Evolutionary conservation across 37 sponge, comb jelly and placozoan species (phyloP), one percentile per base, ranked within the genome.

Genomic region (Cliona cf. orientalis): DNA sequence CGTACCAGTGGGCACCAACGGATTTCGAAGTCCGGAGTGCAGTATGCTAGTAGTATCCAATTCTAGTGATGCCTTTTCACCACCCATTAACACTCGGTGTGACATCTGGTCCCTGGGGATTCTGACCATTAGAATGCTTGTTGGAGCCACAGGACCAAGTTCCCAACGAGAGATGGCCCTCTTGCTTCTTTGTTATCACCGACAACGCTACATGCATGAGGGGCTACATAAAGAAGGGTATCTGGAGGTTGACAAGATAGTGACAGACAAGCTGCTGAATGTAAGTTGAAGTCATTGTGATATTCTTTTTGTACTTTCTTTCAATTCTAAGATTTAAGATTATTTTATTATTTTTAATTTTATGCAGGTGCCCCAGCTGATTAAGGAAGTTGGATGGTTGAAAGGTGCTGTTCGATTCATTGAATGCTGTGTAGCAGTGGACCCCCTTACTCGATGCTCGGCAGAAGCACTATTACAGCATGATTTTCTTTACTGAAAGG

Each of bases 81-180:
- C 82, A 0, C 62, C 46, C 9, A 9, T 82, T 29, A 39, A 72
- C 2, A 34, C 60, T 40, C 22, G 33, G 2, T 9, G 46, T 63
- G 87, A 86, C 29, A 65, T 86, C 43, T 86, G 78, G 78, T 49
- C 69, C 41, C 35, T 76, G 17, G 83, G 83, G 0, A 5, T 63
- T 2, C 36, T 72, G 4, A 9, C 46, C 39, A 39, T 74, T 35
- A 63, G 72, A 59, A 38, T 83, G 55, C 58, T 83, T 23, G 33
- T 66, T 11, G 75, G 83, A 2, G 28, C 34, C 25, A 34, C 40
- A 33, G 75, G 75, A 49, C 83, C 83, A 11, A 33, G 35, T 32
- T 41, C 59, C 39, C 82, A 81, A 63, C 6, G 60, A 72, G 60
- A 71, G 61, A 64, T 81, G 12, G 21, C n/a, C 72, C n/a, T n/a